Evolutionary conservation across 2,113 vertebrate genomes (phyloP).

Genomic region (Stictonetta naevosa): DNA sequence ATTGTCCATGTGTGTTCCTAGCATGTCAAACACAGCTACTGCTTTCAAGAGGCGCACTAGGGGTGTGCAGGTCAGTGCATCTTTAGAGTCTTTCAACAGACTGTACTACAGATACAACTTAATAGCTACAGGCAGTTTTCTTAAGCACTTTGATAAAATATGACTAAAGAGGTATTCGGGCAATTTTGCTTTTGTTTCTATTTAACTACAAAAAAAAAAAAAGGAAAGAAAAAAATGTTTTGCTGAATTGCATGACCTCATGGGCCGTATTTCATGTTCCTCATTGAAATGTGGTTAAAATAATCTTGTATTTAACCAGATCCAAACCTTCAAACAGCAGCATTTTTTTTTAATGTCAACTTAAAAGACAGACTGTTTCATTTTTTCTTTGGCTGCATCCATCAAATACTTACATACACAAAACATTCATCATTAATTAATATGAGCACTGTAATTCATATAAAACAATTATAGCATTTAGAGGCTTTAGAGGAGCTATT

Average conservation of each 20-base stretch:
- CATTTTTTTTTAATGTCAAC: not conserved
- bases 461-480: constrained; percentile 80
- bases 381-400: constrained; percentile 67
- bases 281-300: constrained; percentile 73
- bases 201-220: constrained; percentile 29
- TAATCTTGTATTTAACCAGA: constrained; percentile 66
- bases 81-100: not conserved
- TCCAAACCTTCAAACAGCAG: constrained; percentile 64
- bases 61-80: not conserved
- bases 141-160: constrained; percentile 46
- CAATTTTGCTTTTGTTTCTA: constrained; percentile 54
- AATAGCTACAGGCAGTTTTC: not conserved
- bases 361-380: constrained; percentile 43
- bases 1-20: not conserved
- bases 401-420: constrained; percentile 65
- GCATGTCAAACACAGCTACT: not conserved
- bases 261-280: constrained; percentile 68
- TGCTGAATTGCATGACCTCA: constrained; percentile 76
- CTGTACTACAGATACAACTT: not conserved
- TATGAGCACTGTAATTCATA: constrained; percentile 74
- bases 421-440: constrained; percentile 78
- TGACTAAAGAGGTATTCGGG: constrained; percentile 16
- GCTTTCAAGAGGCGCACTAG: not conserved
- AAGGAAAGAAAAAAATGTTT: not conserved
- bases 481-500: constrained; percentile 75